Base-by-base conservation (phyloP, 2,113 vertebrate genomes). In the Micromys minutus region DNA sequence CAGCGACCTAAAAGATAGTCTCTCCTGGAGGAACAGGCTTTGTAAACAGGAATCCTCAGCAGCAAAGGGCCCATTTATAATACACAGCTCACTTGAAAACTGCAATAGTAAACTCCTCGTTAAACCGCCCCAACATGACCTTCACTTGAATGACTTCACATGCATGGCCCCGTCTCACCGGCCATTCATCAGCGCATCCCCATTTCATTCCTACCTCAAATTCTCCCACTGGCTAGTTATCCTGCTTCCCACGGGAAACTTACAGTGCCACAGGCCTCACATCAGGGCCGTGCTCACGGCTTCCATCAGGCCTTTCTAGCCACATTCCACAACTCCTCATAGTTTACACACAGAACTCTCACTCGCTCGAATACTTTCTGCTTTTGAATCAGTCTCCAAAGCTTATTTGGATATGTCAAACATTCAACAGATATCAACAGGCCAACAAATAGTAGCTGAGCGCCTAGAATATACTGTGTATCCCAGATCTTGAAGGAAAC, bases 341-440 rank as follows among this genome's bases (percentile, higher is more conserved):
- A 95, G 55, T 81, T 50, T 39, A 34, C 79, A 88, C 3, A 55
- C 45, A 42, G 77, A 77, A 55, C 91, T 95, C 77, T 91, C 34
- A 61, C 10, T 96, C 39, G 50, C 42, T 31, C 61, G 52, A 24
- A 83, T 55, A 95, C 47, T 55, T 52, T 67, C 65, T 57, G 24
- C 47, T 90, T 94, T 72, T 86, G 65, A 93, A 76, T 65, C 59
- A 83, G 71, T 75, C 71, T 61, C 11, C 76, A 80, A 77, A 89
- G 34, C 13, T 63, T 77, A 93, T 52, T 88, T 65, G 71, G 22
- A 55, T n/a, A 63, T 31, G 17, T 50, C 76, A 94, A 93, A 57
- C 39, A 63, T 34, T 90, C 88, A 87, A 71, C 36, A 93, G 84
- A 57, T 75, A 90, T 77, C 81, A 76, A 90, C 24, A 67, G 93